These are phyloP conservation scores for Tipula confusa DNA, from an alignment of 2,888 invertebrate species.

Conservation along the genomic window DNA sequence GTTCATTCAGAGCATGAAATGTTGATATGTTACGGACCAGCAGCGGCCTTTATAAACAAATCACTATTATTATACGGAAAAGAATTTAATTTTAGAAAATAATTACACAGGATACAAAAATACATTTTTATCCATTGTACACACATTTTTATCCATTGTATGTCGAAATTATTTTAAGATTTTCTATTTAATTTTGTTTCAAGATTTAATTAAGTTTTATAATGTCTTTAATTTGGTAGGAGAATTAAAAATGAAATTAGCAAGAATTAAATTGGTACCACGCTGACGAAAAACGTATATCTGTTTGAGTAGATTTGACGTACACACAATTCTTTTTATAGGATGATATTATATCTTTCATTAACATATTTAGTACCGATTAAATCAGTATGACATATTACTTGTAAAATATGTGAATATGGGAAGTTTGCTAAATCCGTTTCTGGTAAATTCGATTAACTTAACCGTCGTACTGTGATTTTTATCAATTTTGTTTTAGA, in stretches of 20 bases:
- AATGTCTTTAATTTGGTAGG: not conserved
- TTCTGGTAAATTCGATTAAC: not conserved
- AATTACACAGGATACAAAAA: not conserved
- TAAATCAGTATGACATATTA: not conserved
- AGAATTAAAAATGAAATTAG: not conserved
- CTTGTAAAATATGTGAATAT: not conserved
- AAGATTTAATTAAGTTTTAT: not conserved
- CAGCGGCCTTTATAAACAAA: too few species aligned
- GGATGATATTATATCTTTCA: not conserved
- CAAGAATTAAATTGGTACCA: not conserved
- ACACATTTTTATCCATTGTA: not conserved
- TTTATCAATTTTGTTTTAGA: not conserved
- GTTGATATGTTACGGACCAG: too few species aligned
- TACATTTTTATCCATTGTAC: not conserved
- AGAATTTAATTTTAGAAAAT: not conserved
- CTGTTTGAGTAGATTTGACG: not conserved
- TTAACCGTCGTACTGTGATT: not conserved
- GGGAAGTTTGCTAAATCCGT: not conserved
- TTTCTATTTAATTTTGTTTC: not conserved
- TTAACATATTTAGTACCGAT: not conserved
- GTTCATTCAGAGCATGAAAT: too few species aligned
- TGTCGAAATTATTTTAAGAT: not conserved
- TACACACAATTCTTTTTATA: not conserved
- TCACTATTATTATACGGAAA: too few species aligned
- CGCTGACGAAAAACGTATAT: not conserved